Evolutionary conservation across 37 sponge, comb jelly and placozoan genomes (phyloP).

Genomic region (Cliona cf. orientalis): DNA sequence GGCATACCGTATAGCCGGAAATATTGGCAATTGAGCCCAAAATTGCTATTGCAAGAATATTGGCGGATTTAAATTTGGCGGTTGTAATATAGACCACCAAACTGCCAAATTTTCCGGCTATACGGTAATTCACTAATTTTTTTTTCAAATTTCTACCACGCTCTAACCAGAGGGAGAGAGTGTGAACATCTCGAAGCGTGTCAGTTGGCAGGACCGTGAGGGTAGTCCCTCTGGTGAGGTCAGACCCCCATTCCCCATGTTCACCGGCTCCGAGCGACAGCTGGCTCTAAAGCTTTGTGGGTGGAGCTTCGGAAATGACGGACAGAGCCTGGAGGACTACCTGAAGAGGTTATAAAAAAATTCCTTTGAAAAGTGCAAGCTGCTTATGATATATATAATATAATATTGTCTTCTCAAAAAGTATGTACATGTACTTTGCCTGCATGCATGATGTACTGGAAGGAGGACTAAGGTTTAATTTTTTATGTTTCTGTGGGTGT

Average conservation of each 20-base stretch:
- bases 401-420: neutral
- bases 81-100: too few species aligned
- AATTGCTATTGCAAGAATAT: too few species aligned
- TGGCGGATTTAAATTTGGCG: too few species aligned
- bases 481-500: neutral
- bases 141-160: too few species aligned
- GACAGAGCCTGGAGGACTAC: conserved; percentile 53
- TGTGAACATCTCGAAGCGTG: conserved; percentile 12
- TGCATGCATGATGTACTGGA: neutral
- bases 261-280: conserved; percentile 18
- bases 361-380: too few species aligned
- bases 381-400: too few species aligned
- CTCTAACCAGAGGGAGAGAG: too few species aligned
- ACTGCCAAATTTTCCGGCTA: too few species aligned
- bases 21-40: too few species aligned
- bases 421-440: neutral
- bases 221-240: conserved; percentile 7
- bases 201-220: conserved; percentile 18
- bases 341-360: conserved; percentile 62
- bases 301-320: conserved; percentile 57
- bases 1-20: too few species aligned
- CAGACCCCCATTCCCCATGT: conserved; percentile 36
- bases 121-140: too few species aligned
- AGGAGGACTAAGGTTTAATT: neutral
- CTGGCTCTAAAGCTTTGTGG: conserved; percentile 72